Evolutionary conservation across 2,797 vertebrate genomes (phyloP), one percentile per base, ranked within the genome.

Genomic region (Somateria mollissima): DNA sequence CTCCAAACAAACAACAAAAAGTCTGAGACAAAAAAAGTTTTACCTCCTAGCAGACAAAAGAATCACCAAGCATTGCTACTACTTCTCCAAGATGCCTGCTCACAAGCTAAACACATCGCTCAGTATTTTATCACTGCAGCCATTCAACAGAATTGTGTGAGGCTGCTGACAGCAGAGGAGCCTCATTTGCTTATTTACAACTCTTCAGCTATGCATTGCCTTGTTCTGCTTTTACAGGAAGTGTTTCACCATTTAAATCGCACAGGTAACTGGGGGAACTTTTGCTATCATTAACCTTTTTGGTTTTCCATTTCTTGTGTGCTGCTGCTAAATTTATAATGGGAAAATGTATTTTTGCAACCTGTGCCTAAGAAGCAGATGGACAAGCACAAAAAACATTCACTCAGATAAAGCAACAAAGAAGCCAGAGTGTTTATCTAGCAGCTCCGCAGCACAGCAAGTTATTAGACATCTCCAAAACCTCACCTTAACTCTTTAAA

Each of bases 61-160:
- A 60, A 8, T 34, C 57, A 4, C 24, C 14, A 39, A 58, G 45
- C 28, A 18, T 0, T 12, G 57, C 58, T 8, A 1, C n/a, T 9
- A 51, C 41, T 47, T 13, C 39, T 13, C 54, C 1, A 7, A n/a
- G 43, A 11, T 2, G 11, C 45, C n/a, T 3, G 37, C 64, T 65
- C 53, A 32, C 22, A 12, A 30, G 56, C 57, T n/a, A 4, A 62
- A 19, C 19, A 0, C 2, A 13, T 11, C 13, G 2, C 39, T 24
- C 24, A 3, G 41, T 30, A 12, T 41, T 61, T 25, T 16, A 25
- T 16, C 34, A 72, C 7, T 22, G 30, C 39, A 6, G 9, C 47
- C 8, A 17, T 21, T 7, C 5, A 54, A 28, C 30, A 12, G 67
- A 49, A 4, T 5, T 3, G 32, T 0, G 15, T 1, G 14, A 47